These are phyloP conservation scores for Scaptomyza hsui DNA, from an alignment of 1,140 invertebrate genomes.

Conservation along the genomic window DNA sequence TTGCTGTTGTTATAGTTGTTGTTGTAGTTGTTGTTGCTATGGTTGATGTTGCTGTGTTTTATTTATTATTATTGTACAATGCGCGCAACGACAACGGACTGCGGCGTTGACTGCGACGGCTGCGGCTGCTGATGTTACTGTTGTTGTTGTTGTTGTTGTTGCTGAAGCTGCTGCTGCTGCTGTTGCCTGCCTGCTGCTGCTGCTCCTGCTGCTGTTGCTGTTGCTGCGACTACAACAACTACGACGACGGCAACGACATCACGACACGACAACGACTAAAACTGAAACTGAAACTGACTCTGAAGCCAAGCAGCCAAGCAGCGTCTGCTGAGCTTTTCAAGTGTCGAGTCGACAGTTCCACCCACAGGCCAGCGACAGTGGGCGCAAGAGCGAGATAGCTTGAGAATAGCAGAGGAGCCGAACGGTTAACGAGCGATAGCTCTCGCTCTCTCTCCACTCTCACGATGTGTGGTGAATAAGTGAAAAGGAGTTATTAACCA, in stretches of 20 bases:
- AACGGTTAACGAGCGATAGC: slow-evolving; percentile 44
- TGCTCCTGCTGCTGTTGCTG: slow-evolving; percentile 42
- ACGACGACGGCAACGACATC: slow-evolving; percentile 80
- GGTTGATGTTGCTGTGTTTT: slow-evolving; percentile 21
- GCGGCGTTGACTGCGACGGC: slow-evolving; percentile 35
- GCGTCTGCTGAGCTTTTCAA: slow-evolving; percentile 54
- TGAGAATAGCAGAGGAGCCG: background rate
- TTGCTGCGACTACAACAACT: slow-evolving; percentile 63
- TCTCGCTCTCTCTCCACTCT: slow-evolving; percentile 8
- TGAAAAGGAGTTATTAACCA: slow-evolving; percentile 42
- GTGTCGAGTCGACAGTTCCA: slow-evolving; percentile 44
- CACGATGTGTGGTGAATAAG: slow-evolving; percentile 31
- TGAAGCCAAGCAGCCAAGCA: too few species aligned
- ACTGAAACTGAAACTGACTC: slow-evolving; percentile 68
- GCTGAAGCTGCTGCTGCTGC: slow-evolving; percentile 10
- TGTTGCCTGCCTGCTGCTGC: slow-evolving; percentile 18
- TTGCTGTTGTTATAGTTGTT: slow-evolving; percentile 31
- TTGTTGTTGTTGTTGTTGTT: slow-evolving; percentile 35
- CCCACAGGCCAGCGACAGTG: background rate
- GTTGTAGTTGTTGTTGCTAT: slow-evolving; percentile 37
- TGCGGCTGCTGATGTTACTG: slow-evolving; percentile 32
- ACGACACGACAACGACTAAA: slow-evolving; percentile 83
- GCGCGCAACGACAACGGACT: slow-evolving; percentile 53
- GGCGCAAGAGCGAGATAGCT: background rate
- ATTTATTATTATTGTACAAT: slow-evolving; percentile 42